A percentile compares a stretch with the other conserved stretches of the same genome.
Conservation (phyloP, 2,888 invertebrate genomes). For the Agrochola circellaris region DNA sequence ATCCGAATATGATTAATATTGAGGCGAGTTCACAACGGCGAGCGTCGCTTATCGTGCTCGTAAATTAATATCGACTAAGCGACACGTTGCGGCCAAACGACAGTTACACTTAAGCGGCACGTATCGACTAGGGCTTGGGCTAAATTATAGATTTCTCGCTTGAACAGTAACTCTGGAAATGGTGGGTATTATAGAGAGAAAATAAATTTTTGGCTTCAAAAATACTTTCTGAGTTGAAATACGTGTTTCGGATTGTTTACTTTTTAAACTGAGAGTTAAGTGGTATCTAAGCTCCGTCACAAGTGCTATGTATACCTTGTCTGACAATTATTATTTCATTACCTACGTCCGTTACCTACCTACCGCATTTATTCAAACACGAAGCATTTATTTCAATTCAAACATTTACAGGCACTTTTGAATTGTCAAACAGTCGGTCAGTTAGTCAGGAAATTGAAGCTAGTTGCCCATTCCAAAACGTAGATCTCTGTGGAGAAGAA, state of each 20-base stretch:
- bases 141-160: conserved; percentile 41
- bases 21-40: conserved; percentile 37
- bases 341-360: no score
- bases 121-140: conserved; percentile 23
- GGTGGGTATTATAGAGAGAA: background rate
- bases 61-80: conserved; percentile 63
- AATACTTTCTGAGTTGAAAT: background rate
- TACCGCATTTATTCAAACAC: no score
- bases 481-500: no score
- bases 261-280: background rate
- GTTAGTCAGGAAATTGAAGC: no score
- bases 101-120: conserved; percentile 30
- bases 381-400: no score
- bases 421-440: no score
- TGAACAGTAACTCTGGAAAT: conserved; percentile 16
- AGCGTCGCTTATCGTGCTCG: conserved; percentile 59
- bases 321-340: background rate
- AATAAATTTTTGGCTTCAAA: background rate
- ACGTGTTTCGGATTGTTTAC: background rate
- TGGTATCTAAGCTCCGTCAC: background rate
- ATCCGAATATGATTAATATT: conserved; percentile 60
- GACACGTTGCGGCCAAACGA: conserved; percentile 30
- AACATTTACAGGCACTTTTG: no score
- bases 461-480: no score
- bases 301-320: background rate